Conservation (phyloP, 2,797 vertebrate species). For the Danio tinwini region DNA sequence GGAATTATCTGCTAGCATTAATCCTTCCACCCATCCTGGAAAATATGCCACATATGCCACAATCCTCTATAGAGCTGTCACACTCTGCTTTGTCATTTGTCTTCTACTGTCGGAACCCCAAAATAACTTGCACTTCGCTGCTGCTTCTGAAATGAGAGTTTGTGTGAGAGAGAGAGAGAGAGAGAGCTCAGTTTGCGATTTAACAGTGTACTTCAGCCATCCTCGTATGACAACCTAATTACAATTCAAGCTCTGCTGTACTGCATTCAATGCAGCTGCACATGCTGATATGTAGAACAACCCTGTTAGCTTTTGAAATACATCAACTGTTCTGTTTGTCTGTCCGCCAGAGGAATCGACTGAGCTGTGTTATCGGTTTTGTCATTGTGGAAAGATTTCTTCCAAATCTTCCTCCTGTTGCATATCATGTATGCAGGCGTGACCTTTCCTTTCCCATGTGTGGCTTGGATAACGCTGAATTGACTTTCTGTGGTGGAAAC, state of each 20-base stretch:
- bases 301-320: conserved; percentile 37
- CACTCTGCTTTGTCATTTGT: conserved; percentile 39
- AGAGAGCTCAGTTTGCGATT: conserved; percentile 35
- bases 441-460: conserved; percentile 20
- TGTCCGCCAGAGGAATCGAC: neutral
- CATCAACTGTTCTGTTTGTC: conserved; percentile 18
- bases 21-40: conserved; percentile 52
- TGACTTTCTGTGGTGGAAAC: conserved; percentile 2
- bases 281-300: conserved; percentile 33
- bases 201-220: conserved; percentile 24
- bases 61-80: conserved; percentile 51
- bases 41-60: conserved; percentile 45
- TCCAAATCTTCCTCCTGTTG: neutral
- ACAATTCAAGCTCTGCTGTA: conserved; percentile 35
- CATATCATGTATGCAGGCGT: neutral
- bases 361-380: neutral
- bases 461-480: neutral
- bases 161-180: neutral
- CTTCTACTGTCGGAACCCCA: conserved; percentile 2
- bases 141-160: conserved; percentile 30
- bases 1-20: conserved; percentile 55
- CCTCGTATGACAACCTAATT: conserved; percentile 50
- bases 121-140: conserved; percentile 33
- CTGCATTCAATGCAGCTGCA: conserved; percentile 26
- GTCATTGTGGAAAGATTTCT: neutral